Conservation (phyloP, 2,797 vertebrate species). For the Falco biarmicus region DNA sequence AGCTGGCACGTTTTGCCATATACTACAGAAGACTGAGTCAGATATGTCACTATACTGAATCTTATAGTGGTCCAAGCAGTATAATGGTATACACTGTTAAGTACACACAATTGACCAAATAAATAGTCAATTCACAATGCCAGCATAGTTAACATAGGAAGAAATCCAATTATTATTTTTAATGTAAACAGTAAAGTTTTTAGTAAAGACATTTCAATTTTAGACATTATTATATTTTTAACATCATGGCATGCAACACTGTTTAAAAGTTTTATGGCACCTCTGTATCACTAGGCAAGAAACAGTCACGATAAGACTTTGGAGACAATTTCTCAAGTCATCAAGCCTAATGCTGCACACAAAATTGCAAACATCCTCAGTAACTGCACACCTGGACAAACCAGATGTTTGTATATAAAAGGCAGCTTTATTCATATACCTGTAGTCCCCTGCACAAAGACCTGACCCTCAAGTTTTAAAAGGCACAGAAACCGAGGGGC, state of each 20-base stretch:
- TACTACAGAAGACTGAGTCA: neutral
- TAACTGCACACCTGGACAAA: neutral
- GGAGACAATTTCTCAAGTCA: neutral
- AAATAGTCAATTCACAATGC: neutral
- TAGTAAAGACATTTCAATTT: neutral
- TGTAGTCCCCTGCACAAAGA: neutral
- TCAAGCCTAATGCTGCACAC: neutral
- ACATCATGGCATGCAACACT: neutral
- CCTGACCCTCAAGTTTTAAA: neutral
- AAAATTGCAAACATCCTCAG: neutral
- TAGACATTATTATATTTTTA: neutral
- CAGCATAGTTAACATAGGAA: neutral
- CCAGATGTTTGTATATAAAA: neutral
- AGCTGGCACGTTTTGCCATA: neutral
- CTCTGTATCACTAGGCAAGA: neutral
- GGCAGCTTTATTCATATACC: neutral
- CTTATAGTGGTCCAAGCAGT: neutral
- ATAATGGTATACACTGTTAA: neutral
- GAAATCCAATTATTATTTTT: neutral
- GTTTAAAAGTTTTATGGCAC: neutral
- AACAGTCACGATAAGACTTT: neutral
- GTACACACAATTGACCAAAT: neutral
- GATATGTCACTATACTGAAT: neutral
- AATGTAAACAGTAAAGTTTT: slow-evolving; percentile 11
- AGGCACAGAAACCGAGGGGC: neutral